phyloP scores from a whole-genome alignment of 1,140 invertebrate species.

The Psilanteris sp. region DNA sequence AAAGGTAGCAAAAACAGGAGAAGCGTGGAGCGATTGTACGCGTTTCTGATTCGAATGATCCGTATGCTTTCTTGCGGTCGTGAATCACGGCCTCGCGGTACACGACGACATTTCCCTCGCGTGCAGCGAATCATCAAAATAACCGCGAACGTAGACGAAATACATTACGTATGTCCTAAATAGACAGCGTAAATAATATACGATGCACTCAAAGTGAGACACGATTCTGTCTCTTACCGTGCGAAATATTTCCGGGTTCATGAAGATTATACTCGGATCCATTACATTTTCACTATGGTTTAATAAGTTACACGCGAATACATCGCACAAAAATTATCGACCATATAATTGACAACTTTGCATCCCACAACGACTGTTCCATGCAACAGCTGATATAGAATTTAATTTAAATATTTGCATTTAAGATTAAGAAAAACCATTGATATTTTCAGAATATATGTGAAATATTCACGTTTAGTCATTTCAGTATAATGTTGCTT shows the following conservation, averaged over 20 bases:
- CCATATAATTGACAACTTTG: no score
- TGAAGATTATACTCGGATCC: constrained; percentile 40
- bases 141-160: constrained; percentile 63
- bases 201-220: constrained; percentile 56
- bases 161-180: constrained; percentile 64
- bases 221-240: constrained; percentile 51
- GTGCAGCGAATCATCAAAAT: constrained; percentile 65
- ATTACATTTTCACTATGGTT: constrained; percentile 48
- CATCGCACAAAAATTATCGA: constrained; percentile 46
- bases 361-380: no score
- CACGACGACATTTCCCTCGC: constrained; percentile 59
- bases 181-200: constrained; percentile 61
- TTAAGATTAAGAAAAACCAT: no score
- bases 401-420: no score
- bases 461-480: no score
- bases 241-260: constrained; percentile 44
- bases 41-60: constrained; percentile 62
- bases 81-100: constrained; percentile 62
- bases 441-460: no score
- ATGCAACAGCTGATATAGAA: no score
- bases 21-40: constrained; percentile 30
- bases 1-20: constrained; percentile 25
- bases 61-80: constrained; percentile 45
- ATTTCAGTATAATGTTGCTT: no score
- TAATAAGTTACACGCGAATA: constrained; percentile 43